Evolutionary conservation across 2,888 invertebrate species (phyloP).

Genomic region (Carterocephalus palaemon): DNA sequence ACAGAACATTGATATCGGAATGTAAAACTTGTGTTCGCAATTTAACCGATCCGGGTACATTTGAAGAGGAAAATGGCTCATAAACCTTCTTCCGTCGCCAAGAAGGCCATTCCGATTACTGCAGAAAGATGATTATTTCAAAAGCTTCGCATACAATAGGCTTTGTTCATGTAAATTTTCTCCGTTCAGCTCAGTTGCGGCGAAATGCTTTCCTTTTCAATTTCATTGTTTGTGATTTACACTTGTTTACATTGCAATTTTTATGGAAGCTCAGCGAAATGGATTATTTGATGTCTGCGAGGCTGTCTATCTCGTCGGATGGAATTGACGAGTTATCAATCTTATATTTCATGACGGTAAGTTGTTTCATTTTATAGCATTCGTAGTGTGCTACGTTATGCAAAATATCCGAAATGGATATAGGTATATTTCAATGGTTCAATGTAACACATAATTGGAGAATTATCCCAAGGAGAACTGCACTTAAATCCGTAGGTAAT

Average conservation of each 20-base stretch:
- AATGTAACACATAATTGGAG: too few relatives aligned
- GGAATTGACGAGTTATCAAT: slow-evolving; percentile 3
- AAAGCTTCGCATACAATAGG: slow-evolving; percentile 24
- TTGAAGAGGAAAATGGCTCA: slow-evolving; percentile 23
- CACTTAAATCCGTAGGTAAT: too few relatives aligned
- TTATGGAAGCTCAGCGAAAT: slow-evolving; percentile 19
- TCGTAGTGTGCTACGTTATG: too few relatives aligned
- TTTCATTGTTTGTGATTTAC: slow-evolving; percentile 26
- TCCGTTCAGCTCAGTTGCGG: slow-evolving; percentile 21
- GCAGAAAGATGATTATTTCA: slow-evolving; percentile 26
- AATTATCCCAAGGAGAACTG: too few relatives aligned
- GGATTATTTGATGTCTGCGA: slow-evolving; percentile 8
- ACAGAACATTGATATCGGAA: slow-evolving; percentile 3
- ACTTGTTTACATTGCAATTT: slow-evolving; percentile 25
- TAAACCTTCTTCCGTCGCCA: slow-evolving; percentile 21
- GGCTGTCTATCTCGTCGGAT: slow-evolving; percentile 5
- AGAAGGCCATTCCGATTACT: slow-evolving; percentile 23
- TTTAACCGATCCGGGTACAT: slow-evolving; percentile 24
- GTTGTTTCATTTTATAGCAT: slow-evolving; percentile 9
- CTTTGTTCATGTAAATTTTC: slow-evolving; percentile 25
- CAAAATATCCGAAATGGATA: too few relatives aligned
- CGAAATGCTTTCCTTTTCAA: slow-evolving; percentile 26
- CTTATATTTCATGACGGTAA: too few relatives aligned
- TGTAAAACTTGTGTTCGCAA: slow-evolving; percentile 15
- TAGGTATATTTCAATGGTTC: too few relatives aligned